phyloP scores from a whole-genome alignment of 2,888 invertebrate genomes.

The Syrista parreyssii region DNA sequence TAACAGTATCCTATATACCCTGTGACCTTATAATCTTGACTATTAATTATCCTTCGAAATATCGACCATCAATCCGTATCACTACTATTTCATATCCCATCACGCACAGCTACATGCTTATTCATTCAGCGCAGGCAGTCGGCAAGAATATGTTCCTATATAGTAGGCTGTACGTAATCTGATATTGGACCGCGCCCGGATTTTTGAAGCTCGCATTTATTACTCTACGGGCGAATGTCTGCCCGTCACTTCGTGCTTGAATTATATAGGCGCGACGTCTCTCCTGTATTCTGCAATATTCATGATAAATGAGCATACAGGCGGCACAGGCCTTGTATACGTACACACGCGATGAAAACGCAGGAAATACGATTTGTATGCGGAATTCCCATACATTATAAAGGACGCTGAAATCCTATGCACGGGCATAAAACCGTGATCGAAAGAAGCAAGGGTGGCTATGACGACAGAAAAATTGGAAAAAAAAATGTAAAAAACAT shows the following conservation, averaged over 20 bases:
- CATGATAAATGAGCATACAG: conserved; percentile 39
- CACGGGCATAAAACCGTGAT: not conserved
- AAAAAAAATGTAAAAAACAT: too few relatives aligned
- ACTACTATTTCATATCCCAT: not conserved
- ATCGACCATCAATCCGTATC: not conserved
- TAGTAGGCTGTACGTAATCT: not conserved
- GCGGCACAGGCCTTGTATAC: conserved; percentile 20
- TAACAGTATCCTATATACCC: not conserved
- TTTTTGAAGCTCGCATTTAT: not conserved
- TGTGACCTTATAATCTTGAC: not conserved
- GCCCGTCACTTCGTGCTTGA: conserved; percentile 24
- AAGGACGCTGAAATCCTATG: not conserved
- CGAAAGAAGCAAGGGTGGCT: not conserved
- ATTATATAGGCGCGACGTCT: conserved; percentile 10
- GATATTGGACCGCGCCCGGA: not conserved
- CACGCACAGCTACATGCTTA: not conserved
- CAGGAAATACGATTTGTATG: conserved; percentile 17
- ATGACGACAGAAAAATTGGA: not conserved
- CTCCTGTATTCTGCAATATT: conserved; percentile 36
- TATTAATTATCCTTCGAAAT: not conserved
- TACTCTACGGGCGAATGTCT: conserved; percentile 16
- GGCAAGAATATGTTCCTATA: not conserved
- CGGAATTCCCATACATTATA: conserved; percentile 15
- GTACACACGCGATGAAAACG: not conserved
- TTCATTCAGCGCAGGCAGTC: not conserved